A percentile compares a stretch with the other conserved stretches of the same genome.
These are phyloP conservation scores for Halictus ligatus DNA, from an alignment of 2,888 invertebrate species.

Conservation along the genomic window DNA sequence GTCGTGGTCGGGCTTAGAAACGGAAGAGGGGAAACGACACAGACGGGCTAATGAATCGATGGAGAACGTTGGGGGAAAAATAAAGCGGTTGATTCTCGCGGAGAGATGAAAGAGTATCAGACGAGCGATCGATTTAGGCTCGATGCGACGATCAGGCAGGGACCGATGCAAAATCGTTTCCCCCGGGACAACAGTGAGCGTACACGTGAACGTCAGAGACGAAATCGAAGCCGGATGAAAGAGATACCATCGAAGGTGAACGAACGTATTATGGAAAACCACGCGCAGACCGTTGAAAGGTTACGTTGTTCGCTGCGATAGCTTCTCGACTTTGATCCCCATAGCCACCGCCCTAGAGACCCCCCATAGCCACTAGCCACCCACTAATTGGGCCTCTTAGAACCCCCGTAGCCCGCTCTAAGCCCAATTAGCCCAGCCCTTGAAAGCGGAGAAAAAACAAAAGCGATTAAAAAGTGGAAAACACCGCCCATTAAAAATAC, in stretches of 20 bases:
- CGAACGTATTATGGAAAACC: not conserved
- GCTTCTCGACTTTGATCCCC: not conserved
- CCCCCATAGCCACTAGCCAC: not conserved
- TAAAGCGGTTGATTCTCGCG: not conserved
- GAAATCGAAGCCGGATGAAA: not conserved
- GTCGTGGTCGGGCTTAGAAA: not conserved
- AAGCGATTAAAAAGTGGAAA: not conserved
- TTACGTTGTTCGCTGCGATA: not conserved
- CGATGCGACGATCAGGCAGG: not conserved
- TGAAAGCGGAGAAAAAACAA: not conserved
- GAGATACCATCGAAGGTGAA: not conserved
- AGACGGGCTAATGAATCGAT: not conserved
- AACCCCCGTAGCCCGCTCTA: conserved; percentile 10
- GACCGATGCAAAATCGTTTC: conserved; percentile 5
- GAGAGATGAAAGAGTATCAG: not conserved
- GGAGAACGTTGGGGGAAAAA: not conserved
- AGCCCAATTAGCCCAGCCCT: not conserved
- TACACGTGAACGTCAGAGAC: not conserved
- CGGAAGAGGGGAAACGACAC: not conserved
- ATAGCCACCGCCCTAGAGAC: not conserved
- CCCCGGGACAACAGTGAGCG: not conserved
- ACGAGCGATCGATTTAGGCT: not conserved
- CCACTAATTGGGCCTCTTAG: not conserved
- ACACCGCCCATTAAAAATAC: conserved; percentile 16
- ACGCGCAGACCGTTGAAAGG: not conserved